phyloP scores from a whole-genome alignment of 1,140 invertebrate species.

The Drosophila serrata region DNA sequence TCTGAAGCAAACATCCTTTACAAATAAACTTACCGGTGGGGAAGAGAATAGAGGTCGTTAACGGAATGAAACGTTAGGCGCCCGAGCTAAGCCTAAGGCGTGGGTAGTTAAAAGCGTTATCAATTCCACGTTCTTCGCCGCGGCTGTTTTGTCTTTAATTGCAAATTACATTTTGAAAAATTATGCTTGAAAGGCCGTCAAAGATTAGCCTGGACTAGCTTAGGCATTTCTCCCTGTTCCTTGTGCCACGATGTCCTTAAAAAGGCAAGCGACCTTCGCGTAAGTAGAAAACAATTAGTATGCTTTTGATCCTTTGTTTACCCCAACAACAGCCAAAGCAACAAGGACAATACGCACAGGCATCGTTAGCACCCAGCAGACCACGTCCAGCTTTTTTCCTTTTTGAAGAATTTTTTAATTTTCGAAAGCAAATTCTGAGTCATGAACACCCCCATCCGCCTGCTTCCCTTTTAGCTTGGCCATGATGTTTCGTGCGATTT shows the following conservation, averaged over 20 bases:
- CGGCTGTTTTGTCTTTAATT: constrained; percentile 73
- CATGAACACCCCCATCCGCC: constrained; percentile 39
- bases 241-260: constrained; percentile 6
- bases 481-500: constrained; percentile 63
- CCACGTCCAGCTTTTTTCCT: constrained; percentile 59
- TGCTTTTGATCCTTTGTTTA: constrained; percentile 85
- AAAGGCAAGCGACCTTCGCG: constrained; percentile 49
- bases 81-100: constrained; percentile 62
- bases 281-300: constrained; percentile 84
- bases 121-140: constrained; percentile 31
- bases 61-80: constrained; percentile 36
- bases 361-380: constrained; percentile 76
- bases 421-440: constrained; percentile 77
- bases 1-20: constrained; percentile 82
- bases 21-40: constrained; percentile 41
- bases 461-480: constrained; percentile 35
- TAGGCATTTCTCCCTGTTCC: constrained; percentile 22
- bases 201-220: constrained; percentile 62
- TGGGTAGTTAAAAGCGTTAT: constrained; percentile 45
- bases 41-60: constrained; percentile 41
- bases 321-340: constrained; percentile 69
- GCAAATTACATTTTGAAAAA: constrained; percentile 84
- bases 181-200: constrained; percentile 74
- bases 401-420: constrained; percentile 82
- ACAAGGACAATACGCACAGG: constrained; percentile 48